Base-by-base conservation (phyloP, 2,113 vertebrate genomes). In the Dolichallabes microphthalmus region DNA sequence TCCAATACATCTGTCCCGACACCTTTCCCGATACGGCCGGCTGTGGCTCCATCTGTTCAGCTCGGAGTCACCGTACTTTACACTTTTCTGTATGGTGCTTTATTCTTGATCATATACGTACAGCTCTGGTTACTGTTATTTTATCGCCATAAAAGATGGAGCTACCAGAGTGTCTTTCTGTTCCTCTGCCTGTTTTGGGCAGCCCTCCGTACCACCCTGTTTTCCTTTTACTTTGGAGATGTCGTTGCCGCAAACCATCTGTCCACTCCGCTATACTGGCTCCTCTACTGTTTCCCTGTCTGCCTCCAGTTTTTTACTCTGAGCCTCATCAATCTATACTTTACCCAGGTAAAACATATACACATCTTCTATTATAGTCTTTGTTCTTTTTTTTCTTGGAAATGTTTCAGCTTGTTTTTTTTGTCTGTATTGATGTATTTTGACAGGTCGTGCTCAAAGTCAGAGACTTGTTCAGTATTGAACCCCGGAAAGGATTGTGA, bases 261-360 rank as follows among this genome's bases (percentile, higher is more conserved):
- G 50, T 93, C 94, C 12, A 92, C 93, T 1, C 91, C 93, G 2
- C 89, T 92, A 84, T 96, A 95, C 85, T 97, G 96, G 96, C 94
- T 96, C 55, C 94, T 97, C 55, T 97, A 96, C 88, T 97, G 96
- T 90, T 96, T 93, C 88, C 96, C 96, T 0, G 96, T 97, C 30
- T 97, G 96, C 87, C 91, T 97, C 88, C 96, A 97, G 94, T 97
- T 97, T 91, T 96, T 97, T 93, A 96, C 96, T 0, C 92, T 97
- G 88, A 95, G 94, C 82, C 96, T 96, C 58, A 96, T 97, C 89
- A 96, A 95, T 86, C 93, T 96, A 78, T 97, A 97, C 89, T 97
- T 96, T 87, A 95, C 94, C 69, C 96, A 96, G 96, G 96, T 96
- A 91, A 93, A 86, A 8, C 2, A 4, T 57, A 9, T n/a, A 0